Evolutionary conservation across 2,797 vertebrate species (phyloP).

Genomic region (Myioborus melanocephalus): DNA sequence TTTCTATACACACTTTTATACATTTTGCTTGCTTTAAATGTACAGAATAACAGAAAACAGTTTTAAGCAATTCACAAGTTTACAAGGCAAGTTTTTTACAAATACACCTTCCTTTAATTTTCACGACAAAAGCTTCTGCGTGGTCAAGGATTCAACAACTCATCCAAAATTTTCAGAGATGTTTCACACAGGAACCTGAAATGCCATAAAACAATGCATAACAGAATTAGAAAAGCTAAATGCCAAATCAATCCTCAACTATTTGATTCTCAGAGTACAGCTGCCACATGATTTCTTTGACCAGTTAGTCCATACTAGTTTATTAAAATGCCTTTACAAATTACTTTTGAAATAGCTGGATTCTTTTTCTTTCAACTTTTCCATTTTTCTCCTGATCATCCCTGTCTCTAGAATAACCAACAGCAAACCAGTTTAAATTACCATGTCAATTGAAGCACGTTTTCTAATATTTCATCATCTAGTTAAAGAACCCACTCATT

Average conservation of each 20-base stretch:
- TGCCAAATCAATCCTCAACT: not conserved
- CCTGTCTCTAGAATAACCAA: not conserved
- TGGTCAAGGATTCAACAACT: slow-evolving; percentile 77
- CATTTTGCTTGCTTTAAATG: not conserved
- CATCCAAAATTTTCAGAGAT: slow-evolving; percentile 82
- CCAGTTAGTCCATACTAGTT: not conserved
- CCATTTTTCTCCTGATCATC: not conserved
- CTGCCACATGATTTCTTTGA: not conserved
- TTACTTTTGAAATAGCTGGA: not conserved
- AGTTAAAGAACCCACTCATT: not conserved
- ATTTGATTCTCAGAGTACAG: not conserved
- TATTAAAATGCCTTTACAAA: not conserved
- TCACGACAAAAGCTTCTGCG: not conserved
- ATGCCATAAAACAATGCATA: slow-evolving; percentile 2
- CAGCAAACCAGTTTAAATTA: not conserved
- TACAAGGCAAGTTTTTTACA: not conserved
- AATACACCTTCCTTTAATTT: not conserved
- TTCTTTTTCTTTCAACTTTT: not conserved
- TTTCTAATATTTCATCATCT: not conserved
- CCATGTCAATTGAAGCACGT: not conserved
- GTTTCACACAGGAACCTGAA: slow-evolving; percentile 85
- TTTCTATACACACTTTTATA: slow-evolving; percentile 8
- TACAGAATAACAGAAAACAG: not conserved
- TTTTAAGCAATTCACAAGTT: not conserved
- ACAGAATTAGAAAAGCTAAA: not conserved